Evolutionary conservation across 2,888 invertebrate species (phyloP).

Genomic region (Trypoxylon attenuatum): DNA sequence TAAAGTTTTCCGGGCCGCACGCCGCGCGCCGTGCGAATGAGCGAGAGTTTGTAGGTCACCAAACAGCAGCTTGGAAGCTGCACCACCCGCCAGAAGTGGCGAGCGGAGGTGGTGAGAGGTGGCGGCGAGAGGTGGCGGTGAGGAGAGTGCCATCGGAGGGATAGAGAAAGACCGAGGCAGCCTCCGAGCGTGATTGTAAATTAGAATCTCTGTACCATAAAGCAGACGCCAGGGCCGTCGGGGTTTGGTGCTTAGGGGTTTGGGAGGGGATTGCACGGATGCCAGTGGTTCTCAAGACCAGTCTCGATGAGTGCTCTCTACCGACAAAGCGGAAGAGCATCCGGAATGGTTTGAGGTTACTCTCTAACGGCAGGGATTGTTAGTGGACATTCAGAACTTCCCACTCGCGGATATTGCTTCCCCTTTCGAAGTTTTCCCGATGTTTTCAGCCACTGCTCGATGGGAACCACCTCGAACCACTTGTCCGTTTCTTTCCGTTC

Average conservation of each 20-base stretch:
- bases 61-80: conserved; percentile 7
- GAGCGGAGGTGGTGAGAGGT: neutral
- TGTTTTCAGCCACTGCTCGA: conserved; percentile 53
- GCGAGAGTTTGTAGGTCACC: conserved; percentile 21
- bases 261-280: too few species aligned
- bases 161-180: conserved; percentile 13
- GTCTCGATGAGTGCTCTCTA: conserved; percentile 9
- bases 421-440: conserved; percentile 62
- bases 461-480: conserved; percentile 29
- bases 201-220: conserved; percentile 41
- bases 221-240: conserved; percentile 17
- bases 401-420: conserved; percentile 64
- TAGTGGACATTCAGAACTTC: conserved; percentile 70
- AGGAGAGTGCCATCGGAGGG: neutral
- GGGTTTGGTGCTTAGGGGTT: too few species aligned
- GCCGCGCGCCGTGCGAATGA: conserved; percentile 13
- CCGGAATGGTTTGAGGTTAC: neutral
- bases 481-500: conserved; percentile 9
- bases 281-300: conserved; percentile 10
- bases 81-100: neutral
- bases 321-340: neutral
- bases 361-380: conserved; percentile 47
- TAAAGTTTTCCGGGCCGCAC: conserved; percentile 46
- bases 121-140: neutral
- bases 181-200: conserved; percentile 45